Evolutionary conservation across 2,113 vertebrate genomes (phyloP).

Genomic region (Stigmatopora nigra): DNA sequence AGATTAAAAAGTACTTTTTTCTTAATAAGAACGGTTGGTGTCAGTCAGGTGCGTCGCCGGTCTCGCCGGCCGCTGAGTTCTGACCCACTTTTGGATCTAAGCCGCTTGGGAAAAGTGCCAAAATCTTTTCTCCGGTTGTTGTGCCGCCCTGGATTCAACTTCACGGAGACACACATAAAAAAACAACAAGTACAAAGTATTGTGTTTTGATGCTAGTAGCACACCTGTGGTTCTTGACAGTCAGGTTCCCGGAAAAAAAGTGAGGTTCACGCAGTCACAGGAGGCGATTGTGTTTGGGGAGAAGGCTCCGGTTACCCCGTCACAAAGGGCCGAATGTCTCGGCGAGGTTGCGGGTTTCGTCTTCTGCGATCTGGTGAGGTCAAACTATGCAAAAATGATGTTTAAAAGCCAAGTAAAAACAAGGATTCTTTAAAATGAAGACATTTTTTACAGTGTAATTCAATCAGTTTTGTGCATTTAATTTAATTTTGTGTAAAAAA

Average conservation of each 20-base stretch:
- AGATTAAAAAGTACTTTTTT: no score
- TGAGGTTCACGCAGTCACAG: slow-evolving; percentile 31
- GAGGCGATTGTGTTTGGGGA: slow-evolving; percentile 49
- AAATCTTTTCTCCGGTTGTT: slow-evolving; percentile 27
- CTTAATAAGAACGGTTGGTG: neutral
- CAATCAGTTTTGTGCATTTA: no score
- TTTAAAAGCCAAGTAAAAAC: no score
- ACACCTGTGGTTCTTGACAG: neutral
- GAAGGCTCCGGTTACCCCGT: slow-evolving; percentile 52
- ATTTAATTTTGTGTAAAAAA: no score
- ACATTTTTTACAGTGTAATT: no score
- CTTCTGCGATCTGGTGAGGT: slow-evolving; percentile 15
- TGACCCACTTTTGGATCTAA: slow-evolving; percentile 51
- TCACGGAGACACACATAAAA: slow-evolving; percentile 20
- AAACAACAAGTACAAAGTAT: slow-evolving; percentile 8
- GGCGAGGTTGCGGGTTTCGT: slow-evolving; percentile 1
- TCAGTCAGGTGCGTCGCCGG: neutral
- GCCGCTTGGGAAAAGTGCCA: slow-evolving; percentile 46
- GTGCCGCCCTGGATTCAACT: slow-evolving; percentile 13
- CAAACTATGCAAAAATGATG: slow-evolving; percentile 6
- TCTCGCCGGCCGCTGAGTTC: slow-evolving; percentile 7
- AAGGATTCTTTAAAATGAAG: no score
- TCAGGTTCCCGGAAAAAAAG: slow-evolving; percentile 20
- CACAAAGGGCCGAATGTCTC: slow-evolving; percentile 61
- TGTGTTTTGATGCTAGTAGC: slow-evolving; percentile 4